phyloP scores from a whole-genome alignment of 1,140 invertebrate species.

The Tetramorium simillimum region DNA sequence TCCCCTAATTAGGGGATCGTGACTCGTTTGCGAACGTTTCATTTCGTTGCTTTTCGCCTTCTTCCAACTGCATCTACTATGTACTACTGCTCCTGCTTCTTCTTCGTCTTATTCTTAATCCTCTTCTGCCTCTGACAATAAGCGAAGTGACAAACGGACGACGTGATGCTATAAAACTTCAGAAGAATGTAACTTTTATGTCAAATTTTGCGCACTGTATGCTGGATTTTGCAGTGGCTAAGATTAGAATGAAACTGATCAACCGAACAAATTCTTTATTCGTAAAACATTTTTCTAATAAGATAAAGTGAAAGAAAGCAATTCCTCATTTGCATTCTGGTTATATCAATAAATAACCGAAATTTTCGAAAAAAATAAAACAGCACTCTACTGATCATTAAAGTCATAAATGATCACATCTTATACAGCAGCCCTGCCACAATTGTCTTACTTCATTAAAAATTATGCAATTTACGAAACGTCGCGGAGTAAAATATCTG shows the following conservation, averaged over 20 bases:
- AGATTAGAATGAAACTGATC: background rate
- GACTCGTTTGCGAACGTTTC: constrained; percentile 85
- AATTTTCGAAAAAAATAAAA: background rate
- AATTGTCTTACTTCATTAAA: background rate
- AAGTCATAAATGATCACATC: background rate
- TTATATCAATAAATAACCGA: background rate
- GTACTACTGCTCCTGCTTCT: constrained; percentile 53
- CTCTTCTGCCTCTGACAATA: constrained; percentile 78
- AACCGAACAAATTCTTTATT: background rate
- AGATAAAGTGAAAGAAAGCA: background rate
- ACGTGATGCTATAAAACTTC: constrained; percentile 68
- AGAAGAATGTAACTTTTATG: constrained; percentile 44
- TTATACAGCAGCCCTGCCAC: background rate
- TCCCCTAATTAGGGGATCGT: constrained; percentile 85
- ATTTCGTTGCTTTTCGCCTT: constrained; percentile 80
- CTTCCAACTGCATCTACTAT: constrained; percentile 55
- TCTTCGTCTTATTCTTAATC: constrained; percentile 74
- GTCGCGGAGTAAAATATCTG: constrained; percentile 5
- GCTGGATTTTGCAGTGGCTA: background rate
- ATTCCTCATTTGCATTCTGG: background rate
- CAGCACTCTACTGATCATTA: background rate
- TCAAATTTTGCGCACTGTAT: background rate
- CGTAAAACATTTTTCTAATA: background rate
- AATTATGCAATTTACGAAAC: background rate
- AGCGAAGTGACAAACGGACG: constrained; percentile 66